Base-by-base conservation (phyloP, 2,113 vertebrate genomes). In the Muscicapa adusta region DNA sequence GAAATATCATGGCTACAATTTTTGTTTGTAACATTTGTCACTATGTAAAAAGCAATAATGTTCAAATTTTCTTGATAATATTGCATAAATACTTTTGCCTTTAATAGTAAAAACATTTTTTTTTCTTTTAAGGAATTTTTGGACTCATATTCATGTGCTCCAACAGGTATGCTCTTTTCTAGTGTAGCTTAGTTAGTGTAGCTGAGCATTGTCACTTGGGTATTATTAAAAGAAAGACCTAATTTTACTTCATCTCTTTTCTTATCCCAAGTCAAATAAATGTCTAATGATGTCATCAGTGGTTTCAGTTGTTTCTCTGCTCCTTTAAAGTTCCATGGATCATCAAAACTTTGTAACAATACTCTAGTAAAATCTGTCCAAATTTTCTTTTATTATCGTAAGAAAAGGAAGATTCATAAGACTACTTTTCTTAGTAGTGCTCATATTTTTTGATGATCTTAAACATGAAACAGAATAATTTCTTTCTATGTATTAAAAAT, bases 391-490 rank as follows among this genome's bases (percentile, higher is more conserved):
- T 62, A 56, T 78, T 93, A 70, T 62, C 47, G 72, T 57, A 33
- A 75, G 60, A 68, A 78, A 88, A 61, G 25, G 38, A 56, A 74
- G 60, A 45, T 84, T 31, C 6, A 0, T 54, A 66, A 68, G 19
- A n/a, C 22, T 68, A 33, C 60, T 92, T 94, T 84, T 95, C 88
- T 33, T 29, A 68, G n/a, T 66, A 87, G 72, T 66, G 51, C 14
- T 89, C 33, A 5, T 62, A 19, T 34, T 87, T 89, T 71, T 82
- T 51, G 1, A 8, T 66, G 48, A 76, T 86, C 38, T 76, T 87
- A 84, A 81, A 73, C 42, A 76, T 94, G 79, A 94, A 96, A 82
- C 6, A 62, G 85, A 91, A 20, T 51, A 43, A 83, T 92, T 89
- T 84, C 2, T 80, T 84, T 93, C 92, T 83, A 10, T 43, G 9